Evolutionary conservation across 37 sponge, comb jelly and placozoan genomes (phyloP).

Genomic region (Eunapius fragilis): DNA sequence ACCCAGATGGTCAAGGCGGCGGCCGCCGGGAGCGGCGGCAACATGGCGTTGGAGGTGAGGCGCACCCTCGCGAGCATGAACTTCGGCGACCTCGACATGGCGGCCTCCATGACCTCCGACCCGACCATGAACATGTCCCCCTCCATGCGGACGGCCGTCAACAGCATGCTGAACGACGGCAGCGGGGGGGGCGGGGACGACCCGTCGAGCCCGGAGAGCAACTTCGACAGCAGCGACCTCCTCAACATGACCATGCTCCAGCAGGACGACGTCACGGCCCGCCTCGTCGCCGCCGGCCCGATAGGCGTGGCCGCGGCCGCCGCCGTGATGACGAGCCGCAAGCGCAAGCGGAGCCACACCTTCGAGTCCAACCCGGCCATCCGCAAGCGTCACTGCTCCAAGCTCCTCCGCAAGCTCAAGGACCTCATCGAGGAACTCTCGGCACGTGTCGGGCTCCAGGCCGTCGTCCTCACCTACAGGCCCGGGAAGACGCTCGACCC

Average conservation of each 20-base stretch:
- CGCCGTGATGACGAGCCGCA: slow-evolving; percentile 79
- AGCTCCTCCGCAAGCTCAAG: slow-evolving; percentile 69
- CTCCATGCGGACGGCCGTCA: not conserved
- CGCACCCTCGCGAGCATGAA: not conserved
- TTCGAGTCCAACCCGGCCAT: slow-evolving; percentile 92
- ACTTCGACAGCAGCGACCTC: slow-evolving; percentile 62
- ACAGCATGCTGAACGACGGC: slow-evolving; percentile 34
- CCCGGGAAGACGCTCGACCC: slow-evolving; percentile 66
- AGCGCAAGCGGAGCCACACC: slow-evolving; percentile 47
- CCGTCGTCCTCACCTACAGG: slow-evolving; percentile 72
- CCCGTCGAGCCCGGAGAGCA: slow-evolving; percentile 53
- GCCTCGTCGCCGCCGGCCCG: slow-evolving; percentile 78
- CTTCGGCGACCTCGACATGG: slow-evolving; percentile 31
- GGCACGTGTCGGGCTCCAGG: slow-evolving; percentile 87
- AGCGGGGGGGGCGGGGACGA: no score
- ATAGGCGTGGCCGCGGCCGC: slow-evolving; percentile 89
- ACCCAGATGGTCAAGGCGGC: not conserved
- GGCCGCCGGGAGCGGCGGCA: not conserved
- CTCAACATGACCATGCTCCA: slow-evolving; percentile 32
- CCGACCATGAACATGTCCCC: not conserved
- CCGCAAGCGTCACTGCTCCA: slow-evolving; percentile 83
- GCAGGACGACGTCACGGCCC: slow-evolving; percentile 70
- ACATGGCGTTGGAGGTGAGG: not conserved
- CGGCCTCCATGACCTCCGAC: not conserved
- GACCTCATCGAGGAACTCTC: slow-evolving; percentile 84